Evolutionary conservation across 2,888 invertebrate genomes (phyloP).

Genomic region (Neocrepidodera transversa): DNA sequence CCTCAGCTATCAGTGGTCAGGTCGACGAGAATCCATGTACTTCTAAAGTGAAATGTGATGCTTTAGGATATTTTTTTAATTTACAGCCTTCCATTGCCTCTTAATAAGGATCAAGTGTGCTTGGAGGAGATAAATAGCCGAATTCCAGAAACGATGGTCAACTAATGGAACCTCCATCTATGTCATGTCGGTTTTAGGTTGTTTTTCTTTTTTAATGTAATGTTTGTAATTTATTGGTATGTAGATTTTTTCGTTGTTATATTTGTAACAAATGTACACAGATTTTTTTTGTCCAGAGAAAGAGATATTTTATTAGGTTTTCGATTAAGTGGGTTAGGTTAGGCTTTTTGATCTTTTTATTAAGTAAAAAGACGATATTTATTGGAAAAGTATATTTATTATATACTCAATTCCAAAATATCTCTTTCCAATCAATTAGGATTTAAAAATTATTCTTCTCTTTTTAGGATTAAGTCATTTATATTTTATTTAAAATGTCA

Average conservation of each 20-base stretch:
- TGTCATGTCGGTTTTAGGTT: slow-evolving; percentile 29
- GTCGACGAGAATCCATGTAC: too few species aligned
- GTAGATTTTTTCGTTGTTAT: slow-evolving; percentile 34
- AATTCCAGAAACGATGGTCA: slow-evolving; percentile 13
- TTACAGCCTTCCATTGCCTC: slow-evolving; percentile 10
- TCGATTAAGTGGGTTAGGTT: slow-evolving; percentile 22
- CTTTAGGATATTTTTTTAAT: too few species aligned
- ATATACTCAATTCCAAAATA: slow-evolving; percentile 1
- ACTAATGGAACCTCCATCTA: slow-evolving; percentile 20
- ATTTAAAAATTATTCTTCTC: slow-evolving; percentile 14
- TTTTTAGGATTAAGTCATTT: slow-evolving; percentile 22
- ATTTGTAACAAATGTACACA: slow-evolving; percentile 32
- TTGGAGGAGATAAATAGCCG: slow-evolving; percentile 29
- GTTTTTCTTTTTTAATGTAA: slow-evolving; percentile 19
- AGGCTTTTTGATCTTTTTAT: slow-evolving; percentile 13
- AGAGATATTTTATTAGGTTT: slow-evolving; percentile 33
- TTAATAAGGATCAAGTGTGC: slow-evolving; percentile 22
- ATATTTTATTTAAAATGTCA: slow-evolving; percentile 12
- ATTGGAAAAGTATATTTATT: slow-evolving; percentile 5
- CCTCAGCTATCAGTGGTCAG: too few species aligned
- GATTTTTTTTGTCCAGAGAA: slow-evolving; percentile 26
- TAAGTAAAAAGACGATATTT: neutral
- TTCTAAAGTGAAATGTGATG: too few species aligned
- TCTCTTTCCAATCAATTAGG: slow-evolving; percentile 12
- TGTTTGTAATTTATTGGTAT: slow-evolving; percentile 32